These are phyloP conservation scores for Pycnonotus jocosus DNA, from an alignment of 2,113 vertebrate genomes.

Conservation along the genomic window DNA sequence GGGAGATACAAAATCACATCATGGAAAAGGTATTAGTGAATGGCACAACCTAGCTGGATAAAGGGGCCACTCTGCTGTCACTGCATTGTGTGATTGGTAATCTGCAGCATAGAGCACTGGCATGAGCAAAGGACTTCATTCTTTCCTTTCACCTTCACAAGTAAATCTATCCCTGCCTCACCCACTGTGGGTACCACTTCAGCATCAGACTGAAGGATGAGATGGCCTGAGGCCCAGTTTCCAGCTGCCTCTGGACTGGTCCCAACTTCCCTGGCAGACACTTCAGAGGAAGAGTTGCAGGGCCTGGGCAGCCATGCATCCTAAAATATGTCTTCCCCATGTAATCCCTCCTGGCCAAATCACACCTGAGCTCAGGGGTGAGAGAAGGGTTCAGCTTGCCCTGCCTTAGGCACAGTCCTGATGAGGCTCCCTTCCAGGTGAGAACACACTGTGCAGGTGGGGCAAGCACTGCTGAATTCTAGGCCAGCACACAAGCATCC, in stretches of 20 bases:
- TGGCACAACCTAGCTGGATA: not conserved
- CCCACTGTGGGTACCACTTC: not conserved
- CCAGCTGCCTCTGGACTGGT: not conserved
- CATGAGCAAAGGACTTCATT: not conserved
- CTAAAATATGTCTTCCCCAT: not conserved
- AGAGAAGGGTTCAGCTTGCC: not conserved
- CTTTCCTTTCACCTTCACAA: not conserved
- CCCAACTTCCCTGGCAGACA: not conserved
- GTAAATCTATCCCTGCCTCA: not conserved
- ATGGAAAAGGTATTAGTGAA: not conserved
- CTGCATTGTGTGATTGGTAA: not conserved
- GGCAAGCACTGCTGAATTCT: not conserved
- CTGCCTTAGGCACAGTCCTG: not conserved
- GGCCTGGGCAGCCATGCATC: not conserved
- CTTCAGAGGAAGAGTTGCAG: not conserved
- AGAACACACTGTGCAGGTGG: rapidly evolving
- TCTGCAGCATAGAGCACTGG: not conserved
- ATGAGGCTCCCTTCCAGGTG: not conserved
- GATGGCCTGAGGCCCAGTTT: not conserved
- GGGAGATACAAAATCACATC: not conserved
- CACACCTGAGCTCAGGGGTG: not conserved
- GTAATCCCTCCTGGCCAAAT: not conserved
- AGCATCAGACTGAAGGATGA: not conserved
- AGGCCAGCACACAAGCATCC: not conserved
- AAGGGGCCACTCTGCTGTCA: not conserved